These are phyloP conservation scores for Coecobrya sp. DNA, from an alignment of 2,888 invertebrate genomes.

Conservation along the genomic window DNA sequence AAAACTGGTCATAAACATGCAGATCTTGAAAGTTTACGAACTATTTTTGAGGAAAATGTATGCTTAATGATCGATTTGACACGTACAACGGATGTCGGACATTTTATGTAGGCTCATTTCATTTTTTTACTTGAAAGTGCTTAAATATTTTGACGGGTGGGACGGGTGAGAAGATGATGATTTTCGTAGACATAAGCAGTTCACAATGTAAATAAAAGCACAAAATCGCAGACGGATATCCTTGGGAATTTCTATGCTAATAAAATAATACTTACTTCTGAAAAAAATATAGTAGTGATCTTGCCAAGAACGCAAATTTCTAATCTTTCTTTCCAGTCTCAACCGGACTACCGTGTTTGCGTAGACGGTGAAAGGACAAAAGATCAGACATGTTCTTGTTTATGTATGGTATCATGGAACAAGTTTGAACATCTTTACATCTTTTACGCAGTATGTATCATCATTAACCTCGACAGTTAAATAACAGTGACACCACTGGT, in stretches of 20 bases:
- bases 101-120: background rate
- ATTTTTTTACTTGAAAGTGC: background rate
- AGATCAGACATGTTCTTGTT: constrained; percentile 12
- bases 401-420: background rate
- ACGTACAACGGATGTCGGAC: constrained; percentile 32
- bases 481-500: background rate
- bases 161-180: background rate
- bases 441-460: background rate
- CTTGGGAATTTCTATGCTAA: constrained; percentile 15
- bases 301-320: no score
- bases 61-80: constrained; percentile 55
- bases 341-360: constrained; percentile 26
- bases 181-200: constrained; percentile 4
- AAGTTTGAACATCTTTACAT: background rate
- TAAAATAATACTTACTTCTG: background rate
- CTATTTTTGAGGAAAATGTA: constrained; percentile 24
- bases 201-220: constrained; percentile 47
- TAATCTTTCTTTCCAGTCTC: background rate
- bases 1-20: constrained; percentile 27
- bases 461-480: background rate
- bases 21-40: background rate
- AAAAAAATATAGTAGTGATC: background rate
- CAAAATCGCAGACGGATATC: background rate
- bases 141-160: constrained; percentile 47
- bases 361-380: background rate